These are phyloP conservation scores for Ethmia dodecea DNA, from an alignment of 2,888 invertebrate genomes.

Conservation along the genomic window DNA sequence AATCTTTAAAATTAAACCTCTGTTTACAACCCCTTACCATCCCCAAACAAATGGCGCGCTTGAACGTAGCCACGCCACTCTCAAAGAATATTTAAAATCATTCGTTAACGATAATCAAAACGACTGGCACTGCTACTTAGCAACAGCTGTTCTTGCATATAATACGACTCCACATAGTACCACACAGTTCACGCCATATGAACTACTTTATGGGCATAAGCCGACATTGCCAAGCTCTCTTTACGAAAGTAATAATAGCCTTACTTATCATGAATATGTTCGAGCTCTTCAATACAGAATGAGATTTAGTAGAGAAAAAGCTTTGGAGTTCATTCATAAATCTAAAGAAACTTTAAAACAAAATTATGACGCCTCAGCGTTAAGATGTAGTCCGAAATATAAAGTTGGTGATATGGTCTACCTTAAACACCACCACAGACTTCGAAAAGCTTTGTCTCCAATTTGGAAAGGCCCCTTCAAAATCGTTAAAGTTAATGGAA, in stretches of 20 bases:
- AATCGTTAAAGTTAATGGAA: conserved; percentile 19
- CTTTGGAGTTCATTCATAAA: conserved; percentile 21
- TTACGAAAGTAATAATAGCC: conserved; percentile 24
- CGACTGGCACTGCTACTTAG: conserved; percentile 31
- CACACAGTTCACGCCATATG: conserved; percentile 32
- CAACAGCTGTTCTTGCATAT: conserved; percentile 32
- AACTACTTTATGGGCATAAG: conserved; percentile 33
- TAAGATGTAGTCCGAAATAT: conserved; percentile 10
- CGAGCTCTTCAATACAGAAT: background rate
- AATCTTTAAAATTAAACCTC: background rate
- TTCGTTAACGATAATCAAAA: conserved; percentile 26
- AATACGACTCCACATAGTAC: conserved; percentile 30
- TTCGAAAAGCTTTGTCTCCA: conserved; percentile 20
- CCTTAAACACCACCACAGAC: conserved; percentile 19
- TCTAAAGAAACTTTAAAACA: conserved; percentile 29
- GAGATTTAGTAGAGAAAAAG: conserved; percentile 9
- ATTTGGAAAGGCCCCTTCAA: conserved; percentile 26
- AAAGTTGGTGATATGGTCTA: conserved; percentile 20
- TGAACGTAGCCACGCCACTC: conserved; percentile 30
- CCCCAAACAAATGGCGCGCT: conserved; percentile 33
- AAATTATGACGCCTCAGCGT: conserved; percentile 21
- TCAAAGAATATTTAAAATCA: conserved; percentile 36
- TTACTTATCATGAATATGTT: conserved; percentile 17
- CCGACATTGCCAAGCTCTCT: conserved; percentile 26
- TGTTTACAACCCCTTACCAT: conserved; percentile 21